Evolutionary conservation across 2,888 invertebrate genomes (phyloP).

Genomic region (Ornithoptera alexandrae): DNA sequence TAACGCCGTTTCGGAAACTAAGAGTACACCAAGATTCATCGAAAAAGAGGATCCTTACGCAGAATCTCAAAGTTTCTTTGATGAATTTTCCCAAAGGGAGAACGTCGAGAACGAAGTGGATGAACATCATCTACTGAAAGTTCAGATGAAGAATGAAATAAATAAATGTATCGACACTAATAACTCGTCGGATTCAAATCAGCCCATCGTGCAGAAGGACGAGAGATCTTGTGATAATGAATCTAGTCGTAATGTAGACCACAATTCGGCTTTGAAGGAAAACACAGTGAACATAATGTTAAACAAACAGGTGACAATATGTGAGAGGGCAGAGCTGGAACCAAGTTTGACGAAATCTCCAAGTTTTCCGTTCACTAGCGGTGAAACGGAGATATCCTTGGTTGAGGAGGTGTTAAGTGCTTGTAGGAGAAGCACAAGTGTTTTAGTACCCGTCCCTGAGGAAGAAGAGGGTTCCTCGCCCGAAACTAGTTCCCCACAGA

Average conservation of each 20-base stretch:
- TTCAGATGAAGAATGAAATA: constrained; percentile 74
- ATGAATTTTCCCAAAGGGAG: constrained; percentile 60
- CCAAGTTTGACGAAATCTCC: constrained; percentile 60
- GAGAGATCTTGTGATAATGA: constrained; percentile 59
- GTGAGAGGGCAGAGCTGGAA: constrained; percentile 53
- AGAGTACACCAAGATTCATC: constrained; percentile 69
- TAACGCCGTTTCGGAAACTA: constrained; percentile 71
- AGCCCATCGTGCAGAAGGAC: constrained; percentile 48
- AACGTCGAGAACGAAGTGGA: constrained; percentile 71
- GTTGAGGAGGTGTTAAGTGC: constrained; percentile 72
- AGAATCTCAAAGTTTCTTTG: constrained; percentile 68
- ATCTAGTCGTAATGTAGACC: constrained; percentile 60
- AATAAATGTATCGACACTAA: constrained; percentile 64
- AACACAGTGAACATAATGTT: constrained; percentile 68
- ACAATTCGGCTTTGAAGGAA: constrained; percentile 64
- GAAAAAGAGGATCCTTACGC: constrained; percentile 72
- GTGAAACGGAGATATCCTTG: constrained; percentile 65
- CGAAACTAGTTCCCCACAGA: constrained; percentile 77
- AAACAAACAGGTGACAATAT: constrained; percentile 50
- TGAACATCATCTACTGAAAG: constrained; percentile 65
- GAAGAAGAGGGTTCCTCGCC: constrained; percentile 81
- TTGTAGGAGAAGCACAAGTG: constrained; percentile 66
- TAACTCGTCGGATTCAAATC: constrained; percentile 50
- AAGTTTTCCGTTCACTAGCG: constrained; percentile 57
- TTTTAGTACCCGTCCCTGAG: constrained; percentile 81